Evolutionary conservation across 2,888 invertebrate species (phyloP).

Genomic region (Lepidochrysops patricia): DNA sequence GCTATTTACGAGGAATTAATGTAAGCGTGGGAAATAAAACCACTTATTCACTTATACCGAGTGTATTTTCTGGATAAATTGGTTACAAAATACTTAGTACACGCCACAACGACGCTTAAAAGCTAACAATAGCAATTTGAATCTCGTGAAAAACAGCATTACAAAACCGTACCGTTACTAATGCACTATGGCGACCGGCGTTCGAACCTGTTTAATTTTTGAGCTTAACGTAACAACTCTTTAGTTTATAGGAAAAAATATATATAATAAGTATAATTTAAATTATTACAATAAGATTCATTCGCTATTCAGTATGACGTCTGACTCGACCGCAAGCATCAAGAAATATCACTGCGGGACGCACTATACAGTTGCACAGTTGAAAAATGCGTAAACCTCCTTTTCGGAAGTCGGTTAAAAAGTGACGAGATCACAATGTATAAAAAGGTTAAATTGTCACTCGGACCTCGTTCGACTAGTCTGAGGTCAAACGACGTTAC

Average conservation of each 20-base stretch:
- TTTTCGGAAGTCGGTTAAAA: too few relatives aligned
- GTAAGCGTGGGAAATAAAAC: conserved; percentile 56
- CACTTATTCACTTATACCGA: conserved; percentile 67
- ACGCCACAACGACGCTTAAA: conserved; percentile 42
- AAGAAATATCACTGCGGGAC: conserved; percentile 29
- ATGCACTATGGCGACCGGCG: conserved; percentile 61
- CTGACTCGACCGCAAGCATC: conserved; percentile 33
- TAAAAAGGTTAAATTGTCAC: not conserved
- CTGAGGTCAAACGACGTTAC: not conserved
- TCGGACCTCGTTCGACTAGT: not conserved
- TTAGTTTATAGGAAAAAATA: conserved; percentile 60
- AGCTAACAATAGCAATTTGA: conserved; percentile 46
- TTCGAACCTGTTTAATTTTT: conserved; percentile 54
- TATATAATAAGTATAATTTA: conserved; percentile 71
- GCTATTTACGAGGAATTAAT: too few relatives aligned
- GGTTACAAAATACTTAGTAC: conserved; percentile 71
- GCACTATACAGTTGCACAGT: conserved; percentile 10
- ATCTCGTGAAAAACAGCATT: conserved; percentile 46
- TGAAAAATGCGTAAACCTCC: conserved; percentile 8
- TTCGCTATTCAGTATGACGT: conserved; percentile 1
- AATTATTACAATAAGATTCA: conserved; percentile 49
- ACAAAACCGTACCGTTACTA: conserved; percentile 45
- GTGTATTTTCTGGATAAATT: conserved; percentile 73
- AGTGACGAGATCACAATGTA: not conserved
- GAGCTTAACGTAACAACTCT: conserved; percentile 66